phyloP scores from a whole-genome alignment of 2,888 invertebrate species.

The Pyrocoelia pectoralis region DNA sequence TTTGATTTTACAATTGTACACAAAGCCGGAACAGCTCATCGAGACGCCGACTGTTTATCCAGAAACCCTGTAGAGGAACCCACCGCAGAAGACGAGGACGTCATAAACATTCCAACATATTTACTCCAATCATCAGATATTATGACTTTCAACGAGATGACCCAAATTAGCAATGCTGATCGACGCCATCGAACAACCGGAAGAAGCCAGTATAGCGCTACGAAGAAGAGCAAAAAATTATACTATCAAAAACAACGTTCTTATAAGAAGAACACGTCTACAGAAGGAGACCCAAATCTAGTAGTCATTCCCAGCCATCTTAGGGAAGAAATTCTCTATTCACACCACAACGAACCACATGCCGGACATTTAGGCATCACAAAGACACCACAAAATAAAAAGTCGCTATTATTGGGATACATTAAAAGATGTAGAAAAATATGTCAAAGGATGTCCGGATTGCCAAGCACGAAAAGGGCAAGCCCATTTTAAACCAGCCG shows the following conservation, averaged over 20 bases:
- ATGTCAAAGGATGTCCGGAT: slow-evolving; percentile 29
- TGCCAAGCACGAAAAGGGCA: slow-evolving; percentile 29
- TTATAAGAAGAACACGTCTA: slow-evolving; percentile 3
- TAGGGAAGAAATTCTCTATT: slow-evolving; percentile 5
- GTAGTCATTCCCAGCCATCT: slow-evolving; percentile 4
- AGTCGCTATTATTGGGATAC: slow-evolving; percentile 28
- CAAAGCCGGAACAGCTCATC: slow-evolving; percentile 16
- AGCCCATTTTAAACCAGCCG: slow-evolving; percentile 18
- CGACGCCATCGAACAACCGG: background rate
- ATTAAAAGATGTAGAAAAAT: slow-evolving; percentile 30
- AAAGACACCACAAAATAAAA: slow-evolving; percentile 21
- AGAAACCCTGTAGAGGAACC: slow-evolving; percentile 3
- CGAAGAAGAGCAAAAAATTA: slow-evolving; percentile 3
- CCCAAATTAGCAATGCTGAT: background rate
- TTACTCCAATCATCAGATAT: slow-evolving; percentile 13
- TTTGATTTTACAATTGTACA: slow-evolving; percentile 24
- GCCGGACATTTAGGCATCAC: slow-evolving; percentile 16
- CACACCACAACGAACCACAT: slow-evolving; percentile 16
- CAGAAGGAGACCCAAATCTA: background rate
- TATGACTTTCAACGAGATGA: slow-evolving; percentile 8
- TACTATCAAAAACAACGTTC: background rate
- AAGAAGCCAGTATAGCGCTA: background rate
- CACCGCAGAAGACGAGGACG: slow-evolving; percentile 5
- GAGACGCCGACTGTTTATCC: slow-evolving; percentile 26
- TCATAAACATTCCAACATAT: slow-evolving; percentile 11